A percentile compares a stretch with the other conserved stretches of the same genome.
phyloP scores from a whole-genome alignment of 2,888 invertebrate species.

The Melieria picta region DNA sequence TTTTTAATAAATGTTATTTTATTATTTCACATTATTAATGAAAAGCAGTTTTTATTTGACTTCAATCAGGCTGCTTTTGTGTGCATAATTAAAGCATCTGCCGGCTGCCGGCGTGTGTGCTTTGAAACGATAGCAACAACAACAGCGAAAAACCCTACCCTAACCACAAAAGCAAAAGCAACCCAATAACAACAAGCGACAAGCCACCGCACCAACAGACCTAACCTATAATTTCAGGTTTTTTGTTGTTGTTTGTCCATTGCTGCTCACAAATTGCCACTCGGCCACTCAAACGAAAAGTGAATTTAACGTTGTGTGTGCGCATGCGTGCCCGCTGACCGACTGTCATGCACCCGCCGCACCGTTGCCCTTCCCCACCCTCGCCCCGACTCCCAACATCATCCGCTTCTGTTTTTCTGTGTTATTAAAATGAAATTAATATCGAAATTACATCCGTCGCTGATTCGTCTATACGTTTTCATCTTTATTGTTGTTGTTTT shows the following conservation, averaged over 20 bases:
- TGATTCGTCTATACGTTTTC: background rate
- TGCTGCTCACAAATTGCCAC: background rate
- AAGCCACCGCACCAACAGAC: background rate
- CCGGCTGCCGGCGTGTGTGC: no score
- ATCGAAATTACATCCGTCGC: conserved; percentile 37
- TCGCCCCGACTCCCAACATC: background rate
- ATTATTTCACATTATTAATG: no score
- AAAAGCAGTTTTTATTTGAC: no score
- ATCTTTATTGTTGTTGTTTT: background rate
- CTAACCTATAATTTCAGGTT: conserved; percentile 37
- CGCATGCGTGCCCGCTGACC: background rate
- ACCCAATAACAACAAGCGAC: background rate
- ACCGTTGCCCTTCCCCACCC: background rate
- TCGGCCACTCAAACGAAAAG: background rate
- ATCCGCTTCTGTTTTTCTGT: conserved; percentile 3
- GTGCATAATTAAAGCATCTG: no score
- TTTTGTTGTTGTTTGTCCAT: conserved; percentile 28
- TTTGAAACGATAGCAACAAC: no score
- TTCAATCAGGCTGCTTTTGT: no score
- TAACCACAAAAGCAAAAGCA: no score
- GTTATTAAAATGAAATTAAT: conserved; percentile 44
- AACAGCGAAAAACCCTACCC: no score
- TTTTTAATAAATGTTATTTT: no score
- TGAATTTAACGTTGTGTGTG: conserved; percentile 25
- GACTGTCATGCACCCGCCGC: background rate